Evolutionary conservation across 2,797 vertebrate species (phyloP), one percentile per base, ranked within the genome.

Genomic region (Australoheros facetus): DNA sequence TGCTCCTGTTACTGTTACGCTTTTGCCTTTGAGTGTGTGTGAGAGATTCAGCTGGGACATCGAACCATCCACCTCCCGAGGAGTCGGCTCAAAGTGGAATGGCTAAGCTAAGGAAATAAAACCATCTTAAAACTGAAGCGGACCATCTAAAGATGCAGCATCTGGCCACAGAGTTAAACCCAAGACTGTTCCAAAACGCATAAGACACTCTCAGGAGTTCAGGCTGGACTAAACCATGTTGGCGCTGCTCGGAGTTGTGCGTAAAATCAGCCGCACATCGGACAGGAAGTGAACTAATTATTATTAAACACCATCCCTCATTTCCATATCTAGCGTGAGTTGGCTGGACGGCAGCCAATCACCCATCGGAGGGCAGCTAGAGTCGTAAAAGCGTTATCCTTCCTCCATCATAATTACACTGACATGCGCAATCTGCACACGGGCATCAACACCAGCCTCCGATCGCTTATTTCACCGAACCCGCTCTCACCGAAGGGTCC

Each of bases 391-490:
- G 96, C 96, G 94, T 96, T 95, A 97, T 96, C 96, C 96, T 95
- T 95, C 91, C 96, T 97, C 96, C 92, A 95, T 95, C 96, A 95
- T 97, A 97, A 97, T 97, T 94, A 95, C 94, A 92, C 95, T 96
- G 97, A 97, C 97, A 97, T 97, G 98, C 97, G 97, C 97, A 96
- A 95, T 96, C 95, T 94, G 96, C 96, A 92, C 96, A 87, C 93
- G 93, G 94, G 94, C 78, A 71, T 78, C 94, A 85, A 89, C 95
- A 94, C 89, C 96, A 91, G 94, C 95, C 91, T 73, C 93, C 90
- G 90, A 85, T 85, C 87, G 92, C 91, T 85, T 90, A 92, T 94
- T 95, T 94, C 94, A 94, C 84, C 88, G 93, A 92, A 92, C 93
- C 93, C 90, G 91, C 93, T 93, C 91, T 93, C 89, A 77, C 82